phyloP scores from a whole-genome alignment of 2,888 invertebrate genomes.

The Spisula solida region DNA sequence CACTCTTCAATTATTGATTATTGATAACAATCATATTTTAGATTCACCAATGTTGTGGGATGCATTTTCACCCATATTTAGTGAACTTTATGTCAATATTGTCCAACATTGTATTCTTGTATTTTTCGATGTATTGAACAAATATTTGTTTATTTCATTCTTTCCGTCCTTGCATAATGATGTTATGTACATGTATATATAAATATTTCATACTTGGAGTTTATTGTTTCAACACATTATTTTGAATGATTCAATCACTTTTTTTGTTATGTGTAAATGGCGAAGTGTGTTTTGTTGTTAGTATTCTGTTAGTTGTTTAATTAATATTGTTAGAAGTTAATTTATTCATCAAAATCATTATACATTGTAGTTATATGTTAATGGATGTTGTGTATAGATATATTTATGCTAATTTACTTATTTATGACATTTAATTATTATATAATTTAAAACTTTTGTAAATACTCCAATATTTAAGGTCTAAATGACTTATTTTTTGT shows the following conservation, averaged over 20 bases:
- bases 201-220: constrained; percentile 5
- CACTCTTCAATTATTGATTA: neutral
- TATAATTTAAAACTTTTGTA: neutral
- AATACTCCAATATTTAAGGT: neutral
- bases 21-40: constrained; percentile 10
- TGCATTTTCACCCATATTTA: neutral
- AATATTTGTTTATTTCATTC: constrained; percentile 13
- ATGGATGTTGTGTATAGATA: constrained; percentile 1
- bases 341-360: constrained; percentile 14
- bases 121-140: neutral
- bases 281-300: neutral
- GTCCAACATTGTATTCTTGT: neutral
- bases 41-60: neutral
- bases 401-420: constrained; percentile 5
- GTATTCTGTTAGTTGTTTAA: neutral
- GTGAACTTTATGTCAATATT: neutral
- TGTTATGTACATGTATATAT: constrained; percentile 4
- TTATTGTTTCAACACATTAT: constrained; percentile 8
- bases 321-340: neutral
- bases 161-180: constrained; percentile 28
- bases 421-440: neutral
- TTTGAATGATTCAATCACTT: neutral
- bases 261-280: constrained; percentile 6
- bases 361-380: constrained; percentile 1
- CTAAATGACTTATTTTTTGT: neutral